Conservation (phyloP, 2,797 vertebrate species). For the Thripadectes ignobilis region DNA sequence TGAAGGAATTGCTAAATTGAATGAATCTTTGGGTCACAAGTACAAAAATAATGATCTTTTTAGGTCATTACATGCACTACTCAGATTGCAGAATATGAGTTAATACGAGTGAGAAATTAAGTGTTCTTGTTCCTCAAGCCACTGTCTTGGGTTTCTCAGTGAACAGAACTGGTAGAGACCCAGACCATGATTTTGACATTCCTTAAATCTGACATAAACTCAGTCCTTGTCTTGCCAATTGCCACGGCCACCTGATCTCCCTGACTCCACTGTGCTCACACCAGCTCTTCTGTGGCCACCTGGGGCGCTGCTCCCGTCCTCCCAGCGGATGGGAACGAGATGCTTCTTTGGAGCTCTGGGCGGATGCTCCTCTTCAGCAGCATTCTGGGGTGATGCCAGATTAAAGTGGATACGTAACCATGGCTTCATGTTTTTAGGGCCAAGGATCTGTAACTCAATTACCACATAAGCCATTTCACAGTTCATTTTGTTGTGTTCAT, state of each 20-base stretch:
- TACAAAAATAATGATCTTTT: not conserved
- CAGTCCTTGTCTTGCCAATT: not conserved
- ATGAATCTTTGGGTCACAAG: not conserved
- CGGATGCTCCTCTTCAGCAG: not conserved
- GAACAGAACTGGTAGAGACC: not conserved
- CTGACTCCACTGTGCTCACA: not conserved
- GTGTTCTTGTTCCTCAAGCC: not conserved
- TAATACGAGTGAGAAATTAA: not conserved
- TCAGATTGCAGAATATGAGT: not conserved
- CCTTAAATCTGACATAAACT: not conserved
- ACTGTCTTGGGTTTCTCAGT: not conserved
- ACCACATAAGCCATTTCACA: not conserved
- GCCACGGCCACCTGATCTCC: fast-evolving
- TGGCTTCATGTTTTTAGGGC: not conserved
- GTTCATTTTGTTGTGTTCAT: not conserved
- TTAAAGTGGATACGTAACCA: not conserved
- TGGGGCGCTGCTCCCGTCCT: not conserved
- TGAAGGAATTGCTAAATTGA: not conserved
- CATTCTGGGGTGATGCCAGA: not conserved
- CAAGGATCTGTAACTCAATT: not conserved
- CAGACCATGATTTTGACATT: not conserved
- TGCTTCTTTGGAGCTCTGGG: not conserved
- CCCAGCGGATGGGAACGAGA: fast-evolving
- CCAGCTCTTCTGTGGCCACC: not conserved
- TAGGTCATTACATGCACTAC: too few species aligned